Base-by-base conservation (phyloP, 2,797 vertebrate species). In the Hypotaenidia okinawae region DNA sequence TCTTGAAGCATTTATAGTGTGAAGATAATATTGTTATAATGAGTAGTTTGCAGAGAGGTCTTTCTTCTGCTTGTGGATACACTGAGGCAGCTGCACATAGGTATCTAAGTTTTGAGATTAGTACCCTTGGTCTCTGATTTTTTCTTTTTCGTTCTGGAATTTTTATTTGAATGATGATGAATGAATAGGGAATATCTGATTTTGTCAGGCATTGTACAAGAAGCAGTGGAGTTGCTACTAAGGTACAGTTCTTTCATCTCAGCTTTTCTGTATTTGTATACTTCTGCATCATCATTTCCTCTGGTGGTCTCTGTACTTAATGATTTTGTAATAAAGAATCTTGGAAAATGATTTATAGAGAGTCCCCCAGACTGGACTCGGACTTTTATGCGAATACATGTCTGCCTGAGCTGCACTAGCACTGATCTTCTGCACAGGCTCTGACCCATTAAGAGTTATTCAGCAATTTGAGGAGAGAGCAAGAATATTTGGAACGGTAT, bases 341-440 rank as follows among this genome's bases (percentile, higher is more conserved):
- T 99, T 88, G 98, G 98, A 37, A 98, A 99, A 93, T 93, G 97
- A 92, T 98, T 99, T 94, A 97, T 98, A 83, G 98, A 98, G 95
- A 98, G 98, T 62, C 16, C 98, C 98, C 27, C 98, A 98, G 1
- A 95, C 98, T 87, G 98, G 99, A 92, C 97, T 99, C 89, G 97
- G 98, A 25, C 98, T 98, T 69, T 97, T 99, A 22, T 99, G 57
- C 19, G 16, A 72, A 62, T 27, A 54, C 16, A 16, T 16, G 17
- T 62, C 32, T 83, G 32, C 93, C 43, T 98, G 93, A 66, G 98
- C 97, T 13, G 98, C 98, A 0, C 97, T 99, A 86, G 89, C 99
- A 41, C 99, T 98, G 93, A 98, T 99, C 94, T 97, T 99, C 72
- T 99, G 98, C 96, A 98, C 98, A 14, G 98, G 98, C 78, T 99